Percentiles rank a stretch among this genome's conserved stretches.
These are phyloP conservation scores for Ameiurus melas DNA, from an alignment of 2,113 vertebrate genomes.

Conservation along the genomic window DNA sequence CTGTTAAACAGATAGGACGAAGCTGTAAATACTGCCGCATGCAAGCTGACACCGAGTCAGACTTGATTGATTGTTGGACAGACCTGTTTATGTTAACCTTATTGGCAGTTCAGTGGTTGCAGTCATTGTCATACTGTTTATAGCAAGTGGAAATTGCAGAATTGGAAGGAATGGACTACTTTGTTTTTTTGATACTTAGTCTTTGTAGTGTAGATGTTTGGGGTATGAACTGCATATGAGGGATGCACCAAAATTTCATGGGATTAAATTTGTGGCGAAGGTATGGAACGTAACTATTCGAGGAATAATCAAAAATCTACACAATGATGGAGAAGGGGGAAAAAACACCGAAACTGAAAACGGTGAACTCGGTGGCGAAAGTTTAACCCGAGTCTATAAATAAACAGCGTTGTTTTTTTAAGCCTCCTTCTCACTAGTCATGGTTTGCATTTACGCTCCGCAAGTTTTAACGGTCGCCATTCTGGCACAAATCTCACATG, in stretches of 20 bases:
- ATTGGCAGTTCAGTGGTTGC: not conserved
- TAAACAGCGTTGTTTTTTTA: too few species aligned
- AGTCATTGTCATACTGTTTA: conserved; percentile 19
- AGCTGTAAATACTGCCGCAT: conserved; percentile 26
- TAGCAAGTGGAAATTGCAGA: not conserved
- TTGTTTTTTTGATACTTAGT: not conserved
- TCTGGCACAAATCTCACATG: too few species aligned
- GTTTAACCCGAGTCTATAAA: too few species aligned
- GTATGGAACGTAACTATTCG: too few species aligned
- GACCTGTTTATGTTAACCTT: conserved; percentile 32
- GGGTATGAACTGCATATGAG: not conserved
- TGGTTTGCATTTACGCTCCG: too few species aligned
- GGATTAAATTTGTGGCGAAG: too few species aligned
- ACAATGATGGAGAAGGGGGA: too few species aligned
- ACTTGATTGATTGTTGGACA: conserved; percentile 32
- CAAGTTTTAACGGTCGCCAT: too few species aligned
- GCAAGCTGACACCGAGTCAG: conserved; percentile 27
- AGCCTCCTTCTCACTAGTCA: too few species aligned
- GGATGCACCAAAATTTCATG: not conserved
- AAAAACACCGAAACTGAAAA: too few species aligned
- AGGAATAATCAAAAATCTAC: too few species aligned
- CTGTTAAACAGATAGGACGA: not conserved
- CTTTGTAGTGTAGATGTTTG: not conserved
- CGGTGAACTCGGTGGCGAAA: too few species aligned
- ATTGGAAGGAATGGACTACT: not conserved